phyloP scores from a whole-genome alignment of 2,888 invertebrate genomes.

The Cyclophora punctaria region DNA sequence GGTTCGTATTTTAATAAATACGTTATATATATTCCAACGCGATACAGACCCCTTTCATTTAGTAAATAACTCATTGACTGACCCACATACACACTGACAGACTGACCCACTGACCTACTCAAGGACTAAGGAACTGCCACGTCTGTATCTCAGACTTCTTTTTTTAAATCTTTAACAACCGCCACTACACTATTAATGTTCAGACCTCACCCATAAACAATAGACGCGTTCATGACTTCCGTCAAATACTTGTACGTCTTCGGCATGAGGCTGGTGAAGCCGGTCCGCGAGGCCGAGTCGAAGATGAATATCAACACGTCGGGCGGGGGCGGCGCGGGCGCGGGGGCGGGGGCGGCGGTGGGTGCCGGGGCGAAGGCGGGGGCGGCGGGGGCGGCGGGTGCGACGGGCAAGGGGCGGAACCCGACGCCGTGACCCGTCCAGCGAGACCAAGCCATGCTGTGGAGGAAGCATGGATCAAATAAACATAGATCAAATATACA shows the following conservation, averaged over 20 bases:
- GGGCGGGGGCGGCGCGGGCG: neutral
- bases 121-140: slow-evolving; percentile 12
- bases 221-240: slow-evolving; percentile 74
- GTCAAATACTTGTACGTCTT: slow-evolving; percentile 81
- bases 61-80: too few relatives aligned
- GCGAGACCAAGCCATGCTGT: slow-evolving; percentile 29
- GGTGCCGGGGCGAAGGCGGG: too few relatives aligned
- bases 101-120: neutral
- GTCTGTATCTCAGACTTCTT: neutral
- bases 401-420: slow-evolving; percentile 21
- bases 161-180: too few relatives aligned
- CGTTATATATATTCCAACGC: too few relatives aligned
- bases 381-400: too few relatives aligned
- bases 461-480: slow-evolving; percentile 3
- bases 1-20: too few relatives aligned
- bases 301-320: slow-evolving; percentile 91
- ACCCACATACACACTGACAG: too few relatives aligned
- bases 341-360: slow-evolving; percentile 9
- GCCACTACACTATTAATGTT: neutral
- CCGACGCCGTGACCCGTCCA: slow-evolving; percentile 49
- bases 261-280: slow-evolving; percentile 86
- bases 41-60: too few relatives aligned
- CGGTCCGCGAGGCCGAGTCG: slow-evolving; percentile 90
- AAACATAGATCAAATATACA: too few relatives aligned
- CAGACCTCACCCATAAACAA: slow-evolving; percentile 78